Evolutionary conservation across 2,888 invertebrate species (phyloP), one percentile per base, ranked within the genome.

Genomic region (Beris morrisii): DNA sequence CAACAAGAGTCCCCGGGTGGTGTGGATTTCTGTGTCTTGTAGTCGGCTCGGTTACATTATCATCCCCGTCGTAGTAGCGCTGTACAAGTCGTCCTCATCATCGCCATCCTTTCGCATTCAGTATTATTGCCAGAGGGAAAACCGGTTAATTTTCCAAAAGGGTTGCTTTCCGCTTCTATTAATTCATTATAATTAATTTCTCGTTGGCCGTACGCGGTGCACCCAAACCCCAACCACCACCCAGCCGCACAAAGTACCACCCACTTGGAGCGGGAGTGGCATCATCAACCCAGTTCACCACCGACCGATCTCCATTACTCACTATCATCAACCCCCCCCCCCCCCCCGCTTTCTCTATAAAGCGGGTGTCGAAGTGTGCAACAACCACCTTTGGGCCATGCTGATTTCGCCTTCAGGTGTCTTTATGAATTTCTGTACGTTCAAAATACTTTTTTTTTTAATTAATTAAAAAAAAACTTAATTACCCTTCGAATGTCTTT

Each of bases 171-270:
- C 57, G 57, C 52, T 46, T 57, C 56, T 56, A 65, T 65, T 56
- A 57, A 65, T 65, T 57, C 65, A 65, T 65, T 65, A 65, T 57
- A 65, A 65, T 65, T 65, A 57, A 65, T 65, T 65, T 65, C 52
- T 50, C 44, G 52, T 46, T 65, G 56, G 48, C 65, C 65, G 31
- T 15, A 22, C 22, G 22, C 22, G 22, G 22, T 22, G 22, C 22
- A 3, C 12, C 38, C 22, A 5, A 22, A 15, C 13, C 3, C 1
- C 15, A 2, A 15, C 48, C 13, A 13, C 48, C 22, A 22, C 48
- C 48, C 13, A 13, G 4, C 13, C 7, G 22, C 13, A 11, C 48
- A 15, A 13, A 48, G 12, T 22, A 13, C 48, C 22, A 22, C 48
- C 48, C 13, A 13, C 1, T 7, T 15, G 22, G 12, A 15, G 22